Evolutionary conservation across 1,140 invertebrate genomes (phyloP).

Genomic region (Ditylenchus dipsaci): DNA sequence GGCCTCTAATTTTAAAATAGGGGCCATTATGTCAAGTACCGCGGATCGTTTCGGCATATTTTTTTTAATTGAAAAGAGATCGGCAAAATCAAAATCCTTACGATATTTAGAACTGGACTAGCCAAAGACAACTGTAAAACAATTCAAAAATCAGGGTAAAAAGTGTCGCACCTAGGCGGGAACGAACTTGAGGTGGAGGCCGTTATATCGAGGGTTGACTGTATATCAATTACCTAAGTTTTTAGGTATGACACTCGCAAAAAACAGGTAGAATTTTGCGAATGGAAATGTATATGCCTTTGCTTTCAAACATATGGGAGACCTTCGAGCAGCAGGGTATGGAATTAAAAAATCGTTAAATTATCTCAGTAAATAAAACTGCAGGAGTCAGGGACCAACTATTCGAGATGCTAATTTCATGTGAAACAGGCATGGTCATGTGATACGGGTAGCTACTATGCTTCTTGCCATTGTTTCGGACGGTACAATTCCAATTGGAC

Average conservation of each 20-base stretch:
- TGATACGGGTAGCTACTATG: slow-evolving; percentile 29
- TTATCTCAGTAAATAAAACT: background rate
- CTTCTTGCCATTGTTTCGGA: slow-evolving; percentile 24
- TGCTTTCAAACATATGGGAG: slow-evolving; percentile 34
- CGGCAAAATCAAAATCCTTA: no score
- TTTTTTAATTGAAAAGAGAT: no score
- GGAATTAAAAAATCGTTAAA: background rate
- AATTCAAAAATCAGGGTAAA: no score
- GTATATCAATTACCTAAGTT: background rate
- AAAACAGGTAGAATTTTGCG: slow-evolving; percentile 6
- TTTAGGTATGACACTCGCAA: slow-evolving; percentile 9
- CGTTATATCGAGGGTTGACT: no score
- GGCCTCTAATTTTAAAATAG: no score
- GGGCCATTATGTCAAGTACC: no score
- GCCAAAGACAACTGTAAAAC: no score
- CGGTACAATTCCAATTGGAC: slow-evolving; percentile 19
- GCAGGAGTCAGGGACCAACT: slow-evolving; percentile 28
- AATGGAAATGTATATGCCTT: slow-evolving; percentile 31
- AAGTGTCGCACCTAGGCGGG: no score
- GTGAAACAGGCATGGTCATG: slow-evolving; percentile 28
- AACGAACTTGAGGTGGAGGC: no score
- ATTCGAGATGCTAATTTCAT: slow-evolving; percentile 21
- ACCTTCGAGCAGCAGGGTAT: slow-evolving; percentile 32
- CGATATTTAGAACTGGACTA: no score
- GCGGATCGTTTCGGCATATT: no score